Percentiles rank a stretch among this genome's conserved stretches.
phyloP scores from a whole-genome alignment of 2,888 invertebrate species.

The Cephus pygmeus region DNA sequence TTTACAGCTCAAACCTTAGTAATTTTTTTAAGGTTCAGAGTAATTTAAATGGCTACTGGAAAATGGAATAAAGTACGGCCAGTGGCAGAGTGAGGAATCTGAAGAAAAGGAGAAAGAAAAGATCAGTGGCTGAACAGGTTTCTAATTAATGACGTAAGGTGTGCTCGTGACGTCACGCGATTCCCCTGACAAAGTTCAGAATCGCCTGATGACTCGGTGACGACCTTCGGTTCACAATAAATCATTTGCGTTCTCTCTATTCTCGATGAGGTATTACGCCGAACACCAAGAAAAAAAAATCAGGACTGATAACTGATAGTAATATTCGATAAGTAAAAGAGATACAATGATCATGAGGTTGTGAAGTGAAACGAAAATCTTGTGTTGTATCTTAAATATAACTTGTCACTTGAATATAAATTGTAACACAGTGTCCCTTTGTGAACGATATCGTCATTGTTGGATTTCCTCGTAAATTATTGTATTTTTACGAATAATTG shows the following conservation, averaged over 20 bases:
- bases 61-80: background rate
- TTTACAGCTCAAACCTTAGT: background rate
- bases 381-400: background rate
- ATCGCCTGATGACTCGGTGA: constrained; percentile 34
- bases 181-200: constrained; percentile 40
- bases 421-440: background rate
- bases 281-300: background rate
- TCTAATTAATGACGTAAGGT: constrained; percentile 15
- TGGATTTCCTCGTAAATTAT: background rate
- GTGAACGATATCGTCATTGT: background rate
- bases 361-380: background rate
- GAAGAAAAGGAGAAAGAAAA: background rate
- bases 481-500: no score
- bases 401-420: background rate
- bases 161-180: constrained; percentile 33
- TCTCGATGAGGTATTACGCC: background rate
- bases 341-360: background rate
- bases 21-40: background rate
- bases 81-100: no score
- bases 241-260: background rate
- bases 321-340: background rate
- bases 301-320: background rate
- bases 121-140: background rate
- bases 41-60: background rate
- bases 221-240: constrained; percentile 31